Base-by-base conservation (phyloP, 2,113 vertebrate genomes). In the Vimba vimba region DNA sequence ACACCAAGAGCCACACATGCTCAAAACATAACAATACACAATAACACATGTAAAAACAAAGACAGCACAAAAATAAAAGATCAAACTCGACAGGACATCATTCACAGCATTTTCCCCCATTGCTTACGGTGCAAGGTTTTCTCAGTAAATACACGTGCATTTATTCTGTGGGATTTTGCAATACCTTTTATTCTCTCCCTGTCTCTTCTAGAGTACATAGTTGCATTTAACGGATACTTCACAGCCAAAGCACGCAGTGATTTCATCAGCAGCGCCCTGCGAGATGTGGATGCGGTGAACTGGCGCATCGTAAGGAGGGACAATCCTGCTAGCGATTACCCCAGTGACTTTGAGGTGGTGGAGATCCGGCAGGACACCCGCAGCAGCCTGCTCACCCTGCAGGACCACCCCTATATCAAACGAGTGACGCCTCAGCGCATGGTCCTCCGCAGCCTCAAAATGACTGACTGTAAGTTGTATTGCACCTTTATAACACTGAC, bases 271-370 rank as follows among this genome's bases (percentile, higher is more conserved):
- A 97, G 96, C 36, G 98, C 98, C 6, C 92, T 99, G 90, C 94
- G 95, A 88, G 96, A 94, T 79, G 90, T 94, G 1, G 94, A 93
- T 19, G 91, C 93, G 0, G 94, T 96, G 90, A 96, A 97, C 85
- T 99, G 98, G 98, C 96, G 95, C 93, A 97, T 99, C 59, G 93
- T 99, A 84, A 97, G 96, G 71, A 95, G 98, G 76, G 95, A 98
- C 92, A 99, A 99, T 92, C 97, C 98, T 0, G 98, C 98, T 85
- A 97, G 97, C 1, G 96, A 99, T 94, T 99, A 97, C 76, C 98
- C 98, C 3, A 99, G 98, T 3, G 98, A 99, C 92, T 99, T 99
- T 82, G 98, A 99, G 91, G 95, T 99, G 87, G 95, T 99, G 89
- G 96, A 97, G 92, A 97, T 99, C 85, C 95, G 95, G 0, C 96